These are phyloP conservation scores for Carollia perspicillata DNA, from an alignment of 2,113 vertebrate genomes.

Conservation along the genomic window DNA sequence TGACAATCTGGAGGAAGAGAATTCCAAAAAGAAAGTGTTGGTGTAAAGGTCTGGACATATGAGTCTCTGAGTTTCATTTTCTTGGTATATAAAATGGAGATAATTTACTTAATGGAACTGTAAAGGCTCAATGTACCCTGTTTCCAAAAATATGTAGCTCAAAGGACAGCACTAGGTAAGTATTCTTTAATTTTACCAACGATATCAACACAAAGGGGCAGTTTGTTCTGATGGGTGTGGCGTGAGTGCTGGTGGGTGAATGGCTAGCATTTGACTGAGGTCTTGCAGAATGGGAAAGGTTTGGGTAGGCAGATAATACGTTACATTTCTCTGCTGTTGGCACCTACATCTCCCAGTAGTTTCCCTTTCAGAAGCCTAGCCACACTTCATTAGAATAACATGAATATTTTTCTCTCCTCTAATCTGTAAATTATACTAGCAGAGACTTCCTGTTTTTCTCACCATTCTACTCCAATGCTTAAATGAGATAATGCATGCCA, in stretches of 20 bases:
- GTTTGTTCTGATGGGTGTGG: background rate
- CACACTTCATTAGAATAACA: background rate
- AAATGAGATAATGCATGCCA: background rate
- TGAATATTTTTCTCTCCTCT: background rate
- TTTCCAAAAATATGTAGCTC: background rate
- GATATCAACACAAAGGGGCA: background rate
- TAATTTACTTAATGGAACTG: background rate
- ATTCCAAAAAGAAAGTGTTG: background rate
- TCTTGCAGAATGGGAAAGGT: background rate
- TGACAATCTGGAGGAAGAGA: background rate
- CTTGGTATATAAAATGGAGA: background rate
- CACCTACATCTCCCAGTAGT: background rate
- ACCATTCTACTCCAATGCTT: background rate
- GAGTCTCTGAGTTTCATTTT: conserved; percentile 3
- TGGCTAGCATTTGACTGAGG: background rate
- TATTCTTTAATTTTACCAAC: background rate
- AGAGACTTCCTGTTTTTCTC: background rate
- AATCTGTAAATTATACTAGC: background rate
- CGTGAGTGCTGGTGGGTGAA: background rate
- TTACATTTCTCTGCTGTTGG: background rate
- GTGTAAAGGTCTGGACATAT: background rate
- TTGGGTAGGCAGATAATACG: background rate
- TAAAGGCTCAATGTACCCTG: background rate
- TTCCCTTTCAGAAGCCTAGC: background rate
- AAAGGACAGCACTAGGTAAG: background rate